Base-by-base conservation (phyloP, 1,140 invertebrate species). In the Procambarus clarkii region DNA sequence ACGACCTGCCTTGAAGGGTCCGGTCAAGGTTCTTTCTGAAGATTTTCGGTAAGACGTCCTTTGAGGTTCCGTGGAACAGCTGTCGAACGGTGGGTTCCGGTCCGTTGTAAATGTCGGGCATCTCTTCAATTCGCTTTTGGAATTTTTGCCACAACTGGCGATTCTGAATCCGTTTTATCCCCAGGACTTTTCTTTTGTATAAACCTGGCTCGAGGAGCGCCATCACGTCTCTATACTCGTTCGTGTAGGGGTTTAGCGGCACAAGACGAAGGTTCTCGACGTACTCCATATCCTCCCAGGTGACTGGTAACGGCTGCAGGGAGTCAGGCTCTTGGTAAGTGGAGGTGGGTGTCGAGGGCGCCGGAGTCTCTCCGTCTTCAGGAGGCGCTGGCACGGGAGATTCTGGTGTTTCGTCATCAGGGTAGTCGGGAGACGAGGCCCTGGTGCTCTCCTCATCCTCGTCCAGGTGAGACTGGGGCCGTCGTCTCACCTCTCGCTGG, bases 401-500 rank as follows among this genome's bases (percentile, higher is more conserved):
- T 13, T 54, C 50, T 15, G 60, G 60, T 11, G 60, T 21, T 18
- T 64, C 60, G 60, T 64, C 60, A 5, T 64, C 13, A 5, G 0
- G 7, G 21, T 21, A 64, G 60, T 15, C 21, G 11, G 60, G 60
- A 64, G 60, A 64, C 60, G 21, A 64, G 18, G 21, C 15, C 60
- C 15, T 64, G 60, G 60, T 64, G 13, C 15, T 64, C 4, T 64
- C 21, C 18, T 21, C n/a, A 7, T 74, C 69, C 15, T 74, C n/a
- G 0, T 74, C 8, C 3, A 74, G 44, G 54, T 91, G 82, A 5
- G 60, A 44, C 21, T 91, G 9, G 24, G 89, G 89, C 5, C 89
- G 82, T n/a, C 89, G 89, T 15, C 89, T 50, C 34, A 91, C 76
- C 7, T 76, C 81, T 8, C 82, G 71, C 13, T 79, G 60, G 18